phyloP scores from a whole-genome alignment of 2,888 invertebrate species.

The Conistra vaccinii region DNA sequence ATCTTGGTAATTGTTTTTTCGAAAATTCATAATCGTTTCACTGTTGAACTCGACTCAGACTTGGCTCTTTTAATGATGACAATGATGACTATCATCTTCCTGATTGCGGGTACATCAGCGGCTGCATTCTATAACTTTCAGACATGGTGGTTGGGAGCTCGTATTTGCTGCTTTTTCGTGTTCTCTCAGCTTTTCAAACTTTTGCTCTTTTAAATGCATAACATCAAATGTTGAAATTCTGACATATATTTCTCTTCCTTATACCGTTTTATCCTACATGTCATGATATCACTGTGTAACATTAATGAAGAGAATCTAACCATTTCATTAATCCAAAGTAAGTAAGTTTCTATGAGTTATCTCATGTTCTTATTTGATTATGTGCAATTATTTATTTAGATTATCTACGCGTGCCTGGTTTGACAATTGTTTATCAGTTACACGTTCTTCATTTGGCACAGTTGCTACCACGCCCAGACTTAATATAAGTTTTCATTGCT shows the following conservation, averaged over 20 bases:
- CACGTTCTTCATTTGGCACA: conserved; percentile 11
- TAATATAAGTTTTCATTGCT: not conserved
- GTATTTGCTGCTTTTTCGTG: not conserved
- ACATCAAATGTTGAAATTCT: not conserved
- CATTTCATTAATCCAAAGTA: not conserved
- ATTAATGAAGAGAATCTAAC: not conserved
- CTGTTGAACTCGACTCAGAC: not conserved
- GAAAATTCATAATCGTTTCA: not conserved
- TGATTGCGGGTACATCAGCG: not conserved
- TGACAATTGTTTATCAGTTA: conserved; percentile 31
- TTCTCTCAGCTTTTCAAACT: not conserved
- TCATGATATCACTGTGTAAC: not conserved
- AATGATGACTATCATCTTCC: no score
- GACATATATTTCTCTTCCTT: not conserved
- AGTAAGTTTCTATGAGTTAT: not conserved
- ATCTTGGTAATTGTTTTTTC: not conserved
- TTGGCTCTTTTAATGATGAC: not conserved
- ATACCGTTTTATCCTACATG: not conserved
- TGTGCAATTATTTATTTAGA: conserved; percentile 10
- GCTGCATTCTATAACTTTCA: not conserved
- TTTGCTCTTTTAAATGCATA: not conserved
- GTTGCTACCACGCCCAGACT: conserved; percentile 19
- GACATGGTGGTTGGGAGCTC: not conserved
- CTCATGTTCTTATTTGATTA: conserved; percentile 8
- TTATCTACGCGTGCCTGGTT: conserved; percentile 9